phyloP scores from a whole-genome alignment of 2,888 invertebrate genomes.

The Archips xylosteana region DNA sequence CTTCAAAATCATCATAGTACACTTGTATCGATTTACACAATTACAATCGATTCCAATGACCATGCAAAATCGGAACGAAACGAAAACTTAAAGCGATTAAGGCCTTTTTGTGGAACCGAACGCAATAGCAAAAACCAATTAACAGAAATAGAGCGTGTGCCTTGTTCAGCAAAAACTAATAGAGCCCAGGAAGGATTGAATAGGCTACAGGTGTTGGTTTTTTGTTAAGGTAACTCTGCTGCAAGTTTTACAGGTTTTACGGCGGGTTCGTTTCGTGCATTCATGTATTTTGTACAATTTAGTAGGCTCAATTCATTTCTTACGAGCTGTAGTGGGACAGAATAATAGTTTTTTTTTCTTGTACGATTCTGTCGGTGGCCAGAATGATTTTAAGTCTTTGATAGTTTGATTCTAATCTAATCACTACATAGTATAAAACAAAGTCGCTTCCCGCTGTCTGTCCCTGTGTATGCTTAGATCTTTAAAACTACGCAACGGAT shows the following conservation, averaged over 20 bases:
- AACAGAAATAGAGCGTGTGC: slow-evolving; percentile 50
- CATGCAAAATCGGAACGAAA: slow-evolving; percentile 13
- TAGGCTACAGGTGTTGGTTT: slow-evolving; percentile 8
- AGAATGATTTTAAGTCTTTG: no score
- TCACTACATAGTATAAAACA: no score
- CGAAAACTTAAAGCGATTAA: slow-evolving; percentile 28
- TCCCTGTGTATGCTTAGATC: no score
- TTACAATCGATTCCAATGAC: neutral
- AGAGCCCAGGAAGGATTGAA: slow-evolving; percentile 5
- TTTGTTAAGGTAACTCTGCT: neutral
- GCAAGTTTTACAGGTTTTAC: neutral
- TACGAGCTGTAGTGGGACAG: neutral
- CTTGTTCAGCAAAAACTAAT: slow-evolving; percentile 60
- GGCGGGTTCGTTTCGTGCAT: neutral
- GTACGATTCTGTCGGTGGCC: no score
- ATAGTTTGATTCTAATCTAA: no score
- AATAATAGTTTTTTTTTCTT: no score
- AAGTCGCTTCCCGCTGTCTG: no score
- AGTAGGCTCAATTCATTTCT: neutral
- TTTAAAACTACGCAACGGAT: no score
- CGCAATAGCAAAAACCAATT: slow-evolving; percentile 55
- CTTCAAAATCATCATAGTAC: no score
- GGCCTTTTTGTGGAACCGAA: slow-evolving; percentile 41
- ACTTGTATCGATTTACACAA: no score
- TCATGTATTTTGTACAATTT: neutral